Conservation (phyloP, 2,888 invertebrate species). For the Hoplodrina blanda region DNA sequence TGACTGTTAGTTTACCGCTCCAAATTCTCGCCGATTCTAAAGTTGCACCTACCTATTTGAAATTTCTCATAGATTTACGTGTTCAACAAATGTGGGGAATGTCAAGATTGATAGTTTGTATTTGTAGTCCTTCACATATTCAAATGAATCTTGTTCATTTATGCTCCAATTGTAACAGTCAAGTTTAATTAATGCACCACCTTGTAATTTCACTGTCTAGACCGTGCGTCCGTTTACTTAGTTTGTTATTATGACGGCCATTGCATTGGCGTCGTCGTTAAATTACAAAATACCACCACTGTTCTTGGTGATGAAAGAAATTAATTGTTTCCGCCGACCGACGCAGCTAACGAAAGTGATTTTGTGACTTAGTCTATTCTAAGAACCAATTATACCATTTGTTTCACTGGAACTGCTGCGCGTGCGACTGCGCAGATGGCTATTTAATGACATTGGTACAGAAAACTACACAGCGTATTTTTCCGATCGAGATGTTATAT, state of each 20-base stretch:
- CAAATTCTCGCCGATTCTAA: conserved; percentile 22
- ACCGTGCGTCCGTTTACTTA: conserved; percentile 70
- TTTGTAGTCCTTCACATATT: conserved; percentile 38
- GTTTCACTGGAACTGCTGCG: conserved; percentile 41
- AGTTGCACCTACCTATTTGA: conserved; percentile 13
- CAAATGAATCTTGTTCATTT: conserved; percentile 67
- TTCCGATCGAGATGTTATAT: background rate
- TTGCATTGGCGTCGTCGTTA: conserved; percentile 65
- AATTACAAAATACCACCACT: conserved; percentile 76
- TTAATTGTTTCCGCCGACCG: conserved; percentile 79
- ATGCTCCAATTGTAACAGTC: conserved; percentile 77
- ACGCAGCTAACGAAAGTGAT: conserved; percentile 81
- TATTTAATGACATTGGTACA: conserved; percentile 30
- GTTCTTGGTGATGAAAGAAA: conserved; percentile 76
- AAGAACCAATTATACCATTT: conserved; percentile 53
- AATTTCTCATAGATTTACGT: conserved; percentile 15
- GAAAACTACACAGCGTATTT: background rate
- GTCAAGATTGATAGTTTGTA: conserved; percentile 20
- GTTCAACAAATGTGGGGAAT: conserved; percentile 20
- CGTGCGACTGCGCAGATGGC: conserved; percentile 25
- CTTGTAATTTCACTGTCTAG: conserved; percentile 82
- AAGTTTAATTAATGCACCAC: conserved; percentile 77
- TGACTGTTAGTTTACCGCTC: conserved; percentile 21
- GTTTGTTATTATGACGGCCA: conserved; percentile 70
- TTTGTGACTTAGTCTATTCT: conserved; percentile 73